Evolutionary conservation across 2,797 vertebrate genomes (phyloP), one percentile per base, ranked within the genome.

Genomic region (Bovichtus variegatus): DNA sequence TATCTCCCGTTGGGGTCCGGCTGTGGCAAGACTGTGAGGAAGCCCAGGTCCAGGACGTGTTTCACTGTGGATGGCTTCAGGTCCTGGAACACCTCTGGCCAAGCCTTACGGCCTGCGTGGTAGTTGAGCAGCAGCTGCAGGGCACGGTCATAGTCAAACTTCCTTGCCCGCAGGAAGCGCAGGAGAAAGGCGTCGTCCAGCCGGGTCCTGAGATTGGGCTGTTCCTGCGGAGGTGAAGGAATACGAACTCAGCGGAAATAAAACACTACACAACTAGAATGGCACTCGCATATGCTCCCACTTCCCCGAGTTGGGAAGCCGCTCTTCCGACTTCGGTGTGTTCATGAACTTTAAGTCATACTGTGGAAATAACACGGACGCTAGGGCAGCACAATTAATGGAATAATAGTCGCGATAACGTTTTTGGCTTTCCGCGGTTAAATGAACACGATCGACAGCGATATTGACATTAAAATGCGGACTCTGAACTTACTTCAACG

Each of bases 71-170:
- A 99, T 0, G 98, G 98, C 89, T 93, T 96, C 82, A 99, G 92
- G 89, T 99, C 96, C 65, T 91, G 94, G 93, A 99, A 99, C 65
- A 99, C 97, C 83, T 99, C 98, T 0, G 98, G 98, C 98, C 98
- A 99, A 10, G 96, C 97, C 58, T 95, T 96, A 44, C 97, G 94
- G 36, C 97, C 97, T 15, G 92, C 94, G 50, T 99, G 97, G 92
- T 99, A 99, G 85, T 98, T 99, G 65, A 99, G 93, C 50, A 99
- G 95, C 57, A 99, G 96, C 94, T 98, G 97, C 62, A 99, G 93
- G 0, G 98, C 98, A 1, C 98, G 94, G 86, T 99, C 98, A 0
- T 99, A 99, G 90, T 99, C 98, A 0, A 99, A 99, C 88, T 99
- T 99, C 88, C 98, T 96, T 82, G 98, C 98, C 63, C 98, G 95